These are phyloP conservation scores for Cylloceria caligata DNA, from an alignment of 2,888 invertebrate genomes.

Conservation along the genomic window DNA sequence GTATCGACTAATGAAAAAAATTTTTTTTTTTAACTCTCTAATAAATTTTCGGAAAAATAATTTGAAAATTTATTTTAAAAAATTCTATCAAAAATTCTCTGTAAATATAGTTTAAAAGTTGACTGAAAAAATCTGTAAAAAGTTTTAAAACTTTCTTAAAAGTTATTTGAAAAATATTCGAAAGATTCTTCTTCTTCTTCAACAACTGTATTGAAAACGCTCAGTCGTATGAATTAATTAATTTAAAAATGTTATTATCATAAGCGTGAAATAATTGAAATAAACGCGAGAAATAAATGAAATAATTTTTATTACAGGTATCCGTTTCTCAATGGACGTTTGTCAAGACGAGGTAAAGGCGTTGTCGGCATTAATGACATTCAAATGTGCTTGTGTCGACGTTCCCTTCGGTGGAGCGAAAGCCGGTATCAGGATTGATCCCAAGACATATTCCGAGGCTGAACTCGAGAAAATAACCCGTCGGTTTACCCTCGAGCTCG, in stretches of 20 bases:
- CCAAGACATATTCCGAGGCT: constrained; percentile 94
- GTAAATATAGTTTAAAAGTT: no score
- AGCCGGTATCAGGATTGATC: constrained; percentile 98
- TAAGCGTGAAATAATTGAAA: no score
- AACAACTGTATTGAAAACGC: no score
- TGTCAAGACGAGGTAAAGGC: constrained; percentile 98
- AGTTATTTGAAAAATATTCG: no score
- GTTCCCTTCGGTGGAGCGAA: constrained; percentile 99
- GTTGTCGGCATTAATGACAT: constrained; percentile 98
- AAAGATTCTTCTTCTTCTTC: no score
- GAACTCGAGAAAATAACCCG: constrained; percentile 99
- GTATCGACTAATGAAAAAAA: constrained; percentile 76
- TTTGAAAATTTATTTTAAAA: no score
- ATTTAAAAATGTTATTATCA: neutral
- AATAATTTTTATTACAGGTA: constrained; percentile 88
- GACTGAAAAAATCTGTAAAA: no score
- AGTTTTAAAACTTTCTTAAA: no score
- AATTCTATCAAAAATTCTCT: no score
- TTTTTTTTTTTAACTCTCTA: neutral
- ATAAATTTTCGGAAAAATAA: no score
- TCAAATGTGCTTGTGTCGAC: constrained; percentile 99
- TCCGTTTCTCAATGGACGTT: constrained; percentile 97
- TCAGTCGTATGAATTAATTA: no score
- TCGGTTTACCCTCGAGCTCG: constrained; percentile 96
- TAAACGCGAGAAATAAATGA: no score